phyloP scores from a whole-genome alignment of 2,797 vertebrate species.

The Paguma larvata region DNA sequence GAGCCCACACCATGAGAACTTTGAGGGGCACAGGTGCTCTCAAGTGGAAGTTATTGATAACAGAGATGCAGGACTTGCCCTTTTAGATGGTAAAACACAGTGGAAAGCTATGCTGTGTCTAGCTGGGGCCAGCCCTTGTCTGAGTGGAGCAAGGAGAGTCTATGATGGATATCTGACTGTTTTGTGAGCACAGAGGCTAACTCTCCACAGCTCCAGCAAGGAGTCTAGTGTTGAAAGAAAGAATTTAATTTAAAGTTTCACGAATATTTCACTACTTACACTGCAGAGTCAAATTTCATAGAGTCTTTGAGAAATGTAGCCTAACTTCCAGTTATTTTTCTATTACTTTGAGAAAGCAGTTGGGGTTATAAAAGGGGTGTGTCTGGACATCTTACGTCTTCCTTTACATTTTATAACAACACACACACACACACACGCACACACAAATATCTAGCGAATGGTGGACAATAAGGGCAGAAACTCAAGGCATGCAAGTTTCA shows the following conservation, averaged over 20 bases:
- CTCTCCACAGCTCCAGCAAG: neutral
- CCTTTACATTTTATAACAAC: neutral
- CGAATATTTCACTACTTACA: neutral
- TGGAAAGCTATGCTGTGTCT: neutral
- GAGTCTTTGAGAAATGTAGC: neutral
- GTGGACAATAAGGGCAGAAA: neutral
- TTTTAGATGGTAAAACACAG: neutral
- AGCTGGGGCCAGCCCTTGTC: too few relatives aligned
- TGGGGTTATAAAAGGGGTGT: neutral
- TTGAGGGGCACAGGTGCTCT: neutral
- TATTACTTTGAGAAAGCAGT: slow-evolving; percentile 12
- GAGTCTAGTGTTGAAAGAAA: neutral
- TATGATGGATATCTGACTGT: neutral
- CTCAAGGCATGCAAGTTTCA: neutral
- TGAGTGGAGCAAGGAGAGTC: neutral
- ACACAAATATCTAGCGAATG: neutral
- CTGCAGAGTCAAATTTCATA: neutral
- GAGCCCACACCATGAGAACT: too few relatives aligned
- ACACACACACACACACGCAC: neutral
- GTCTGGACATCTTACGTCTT: neutral
- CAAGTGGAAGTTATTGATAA: neutral
- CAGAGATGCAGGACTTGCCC: neutral
- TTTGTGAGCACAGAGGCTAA: neutral
- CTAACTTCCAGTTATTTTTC: neutral
- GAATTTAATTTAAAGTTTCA: slow-evolving; percentile 6